Conservation (phyloP, 1,140 invertebrate species). For the Zophobas morio region DNA sequence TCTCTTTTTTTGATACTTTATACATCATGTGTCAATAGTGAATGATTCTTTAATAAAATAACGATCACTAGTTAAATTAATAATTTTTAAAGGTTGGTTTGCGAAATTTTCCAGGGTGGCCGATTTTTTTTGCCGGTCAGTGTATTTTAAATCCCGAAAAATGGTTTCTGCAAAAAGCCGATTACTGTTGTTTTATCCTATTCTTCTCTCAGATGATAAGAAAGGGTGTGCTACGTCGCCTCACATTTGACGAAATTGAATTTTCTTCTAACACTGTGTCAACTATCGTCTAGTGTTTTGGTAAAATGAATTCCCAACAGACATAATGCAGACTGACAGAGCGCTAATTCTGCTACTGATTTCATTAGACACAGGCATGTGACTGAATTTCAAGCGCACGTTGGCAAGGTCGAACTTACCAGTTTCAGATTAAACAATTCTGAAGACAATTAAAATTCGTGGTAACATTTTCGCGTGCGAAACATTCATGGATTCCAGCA, state of each 20-base stretch:
- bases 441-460: not conserved
- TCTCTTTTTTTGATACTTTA: no score
- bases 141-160: no score
- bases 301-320: constrained; percentile 13
- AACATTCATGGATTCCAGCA: no score
- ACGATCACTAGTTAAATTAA: no score
- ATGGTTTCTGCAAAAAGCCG: no score
- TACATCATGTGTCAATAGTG: no score
- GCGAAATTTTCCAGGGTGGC: no score
- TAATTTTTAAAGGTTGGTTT: no score
- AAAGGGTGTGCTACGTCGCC: constrained; percentile 3
- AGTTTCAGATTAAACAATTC: not conserved
- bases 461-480: not conserved
- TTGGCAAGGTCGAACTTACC: not conserved
- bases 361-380: constrained; percentile 26
- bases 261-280: constrained; percentile 25
- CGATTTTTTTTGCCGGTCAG: no score
- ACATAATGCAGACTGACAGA: constrained; percentile 28
- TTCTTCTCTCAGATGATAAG: no score
- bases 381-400: not conserved
- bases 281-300: constrained; percentile 35
- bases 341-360: constrained; percentile 23
- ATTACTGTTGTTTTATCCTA: no score
- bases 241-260: constrained; percentile 20
- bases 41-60: no score